A percentile compares a stretch with the other conserved stretches of the same genome.
Conservation (phyloP, 2,797 vertebrate genomes). For the Malacoraja senta region DNA sequence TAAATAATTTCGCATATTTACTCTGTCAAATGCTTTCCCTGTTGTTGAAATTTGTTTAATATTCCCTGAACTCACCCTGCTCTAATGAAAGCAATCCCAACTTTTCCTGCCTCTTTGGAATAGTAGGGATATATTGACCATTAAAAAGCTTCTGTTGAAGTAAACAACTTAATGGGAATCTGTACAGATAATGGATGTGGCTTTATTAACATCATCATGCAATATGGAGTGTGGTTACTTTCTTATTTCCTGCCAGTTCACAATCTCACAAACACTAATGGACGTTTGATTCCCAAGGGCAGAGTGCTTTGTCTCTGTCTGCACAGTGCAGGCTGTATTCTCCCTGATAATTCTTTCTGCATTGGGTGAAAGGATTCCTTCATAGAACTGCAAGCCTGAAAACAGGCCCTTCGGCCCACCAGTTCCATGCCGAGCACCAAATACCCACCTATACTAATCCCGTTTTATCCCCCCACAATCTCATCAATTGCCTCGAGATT, state of each 20-base stretch:
- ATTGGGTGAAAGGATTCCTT: background rate
- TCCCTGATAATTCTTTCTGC: background rate
- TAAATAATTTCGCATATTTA: background rate
- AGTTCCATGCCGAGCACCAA: no score
- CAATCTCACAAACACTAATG: background rate
- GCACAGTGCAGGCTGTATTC: background rate
- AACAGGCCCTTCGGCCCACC: no score
- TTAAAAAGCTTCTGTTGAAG: background rate
- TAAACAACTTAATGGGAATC: background rate
- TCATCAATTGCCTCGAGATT: no score
- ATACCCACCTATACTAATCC: no score
- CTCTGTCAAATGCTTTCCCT: background rate
- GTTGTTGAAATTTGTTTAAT: background rate
- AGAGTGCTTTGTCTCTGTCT: background rate
- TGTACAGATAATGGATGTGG: background rate
- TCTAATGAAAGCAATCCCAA: background rate
- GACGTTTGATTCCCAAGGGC: conserved; percentile 16
- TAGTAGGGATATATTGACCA: background rate
- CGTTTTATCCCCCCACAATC: no score
- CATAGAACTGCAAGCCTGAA: no score
- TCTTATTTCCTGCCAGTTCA: background rate
- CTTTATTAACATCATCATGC: background rate
- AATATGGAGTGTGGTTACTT: background rate
- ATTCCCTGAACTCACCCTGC: background rate
- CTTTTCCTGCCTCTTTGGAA: background rate